Percentiles rank a stretch among this genome's conserved stretches.
These are phyloP conservation scores for Thumatha senex DNA, from an alignment of 2,888 invertebrate species.

Conservation along the genomic window DNA sequence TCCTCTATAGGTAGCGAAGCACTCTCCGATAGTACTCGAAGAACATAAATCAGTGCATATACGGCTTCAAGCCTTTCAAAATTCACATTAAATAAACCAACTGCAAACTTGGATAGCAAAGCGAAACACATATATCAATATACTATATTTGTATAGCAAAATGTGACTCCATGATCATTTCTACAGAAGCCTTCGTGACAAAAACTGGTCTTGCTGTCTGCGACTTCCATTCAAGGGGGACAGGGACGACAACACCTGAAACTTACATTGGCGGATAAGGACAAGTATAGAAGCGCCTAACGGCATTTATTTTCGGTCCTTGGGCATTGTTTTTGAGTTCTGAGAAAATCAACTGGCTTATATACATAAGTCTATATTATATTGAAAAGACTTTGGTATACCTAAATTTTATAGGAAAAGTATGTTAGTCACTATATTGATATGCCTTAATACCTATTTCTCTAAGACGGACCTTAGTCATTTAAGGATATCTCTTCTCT, in stretches of 20 bases:
- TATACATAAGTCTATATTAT: slow-evolving; percentile 8
- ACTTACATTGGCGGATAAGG: slow-evolving; percentile 39
- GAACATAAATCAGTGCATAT: not conserved
- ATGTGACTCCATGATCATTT: slow-evolving; percentile 42
- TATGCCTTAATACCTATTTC: not conserved
- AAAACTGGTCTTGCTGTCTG: slow-evolving; percentile 74
- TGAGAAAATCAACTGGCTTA: slow-evolving; percentile 34
- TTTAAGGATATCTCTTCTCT: too few relatives aligned
- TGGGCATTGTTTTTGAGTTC: slow-evolving; percentile 38
- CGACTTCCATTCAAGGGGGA: slow-evolving; percentile 75
- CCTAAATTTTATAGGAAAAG: not conserved
- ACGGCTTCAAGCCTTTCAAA: not conserved
- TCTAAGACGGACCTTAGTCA: not conserved
- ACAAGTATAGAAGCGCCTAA: slow-evolving; percentile 58
- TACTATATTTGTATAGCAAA: slow-evolving; percentile 25
- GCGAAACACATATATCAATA: slow-evolving; percentile 8
- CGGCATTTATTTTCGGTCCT: slow-evolving; percentile 59
- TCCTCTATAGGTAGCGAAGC: not conserved
- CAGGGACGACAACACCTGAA: slow-evolving; percentile 46
- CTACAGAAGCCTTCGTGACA: slow-evolving; percentile 45
- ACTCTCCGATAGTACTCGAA: not conserved
- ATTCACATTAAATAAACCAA: slow-evolving; percentile 2
- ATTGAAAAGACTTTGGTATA: not conserved
- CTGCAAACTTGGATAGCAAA: slow-evolving; percentile 11
- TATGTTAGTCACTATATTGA: not conserved